Percentiles rank a stretch among this genome's conserved stretches.
Evolutionary conservation across 2,888 invertebrate genomes (phyloP).

Genomic region (Dynastes grantii): DNA sequence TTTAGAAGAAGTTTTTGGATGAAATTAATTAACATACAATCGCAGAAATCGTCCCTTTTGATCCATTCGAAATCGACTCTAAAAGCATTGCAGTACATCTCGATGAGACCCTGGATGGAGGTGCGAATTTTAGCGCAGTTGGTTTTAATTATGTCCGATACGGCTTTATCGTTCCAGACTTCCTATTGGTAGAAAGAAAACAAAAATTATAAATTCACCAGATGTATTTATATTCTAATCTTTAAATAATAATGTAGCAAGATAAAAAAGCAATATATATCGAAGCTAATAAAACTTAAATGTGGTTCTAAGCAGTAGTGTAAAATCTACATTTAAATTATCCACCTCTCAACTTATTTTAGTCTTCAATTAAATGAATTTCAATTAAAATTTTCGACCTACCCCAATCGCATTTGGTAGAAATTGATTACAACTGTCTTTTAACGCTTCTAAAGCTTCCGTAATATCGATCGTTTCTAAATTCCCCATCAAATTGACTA

Average conservation of each 20-base stretch:
- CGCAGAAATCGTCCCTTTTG: conserved; percentile 56
- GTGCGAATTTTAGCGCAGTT: conserved; percentile 84
- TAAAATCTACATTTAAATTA: no score
- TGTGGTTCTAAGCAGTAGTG: no score
- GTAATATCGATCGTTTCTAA: conserved; percentile 92
- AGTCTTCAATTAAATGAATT: background rate
- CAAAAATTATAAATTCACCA: background rate
- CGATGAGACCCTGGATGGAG: conserved; percentile 87
- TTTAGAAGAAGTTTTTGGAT: background rate
- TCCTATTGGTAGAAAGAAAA: conserved; percentile 27
- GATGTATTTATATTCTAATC: no score
- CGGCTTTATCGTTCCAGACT: conserved; percentile 68
- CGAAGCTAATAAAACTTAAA: no score
- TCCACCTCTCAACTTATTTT: background rate
- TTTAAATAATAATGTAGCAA: no score
- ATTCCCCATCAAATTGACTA: conserved; percentile 90
- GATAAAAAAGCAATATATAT: no score
- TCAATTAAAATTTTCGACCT: conserved; percentile 49
- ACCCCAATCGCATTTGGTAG: conserved; percentile 58
- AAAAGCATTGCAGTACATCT: conserved; percentile 89
- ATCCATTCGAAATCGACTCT: conserved; percentile 86
- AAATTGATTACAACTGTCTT: conserved; percentile 61
- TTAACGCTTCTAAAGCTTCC: conserved; percentile 75
- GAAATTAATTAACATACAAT: conserved; percentile 64
- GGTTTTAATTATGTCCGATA: conserved; percentile 76